Percentiles rank a stretch among this genome's conserved stretches.
These are phyloP conservation scores for Tetheella fluctuosa DNA, from an alignment of 2,888 invertebrate genomes.

Conservation along the genomic window DNA sequence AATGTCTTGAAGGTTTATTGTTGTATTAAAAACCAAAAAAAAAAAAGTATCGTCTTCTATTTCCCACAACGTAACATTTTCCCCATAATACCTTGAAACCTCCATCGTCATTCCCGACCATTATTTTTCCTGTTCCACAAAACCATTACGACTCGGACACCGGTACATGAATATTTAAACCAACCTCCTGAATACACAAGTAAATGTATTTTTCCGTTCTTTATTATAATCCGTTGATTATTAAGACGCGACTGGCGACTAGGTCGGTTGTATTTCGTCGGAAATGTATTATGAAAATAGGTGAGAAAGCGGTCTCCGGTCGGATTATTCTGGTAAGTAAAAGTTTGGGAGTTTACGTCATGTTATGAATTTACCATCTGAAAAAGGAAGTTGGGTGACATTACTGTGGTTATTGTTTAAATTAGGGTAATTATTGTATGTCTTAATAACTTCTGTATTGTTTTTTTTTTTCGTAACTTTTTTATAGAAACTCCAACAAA, in stretches of 20 bases:
- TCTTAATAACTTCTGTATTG: no score
- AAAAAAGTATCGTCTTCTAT: not conserved
- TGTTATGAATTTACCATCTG: no score
- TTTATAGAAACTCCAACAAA: no score
- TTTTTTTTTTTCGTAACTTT: no score
- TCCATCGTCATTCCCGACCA: conserved; percentile 17
- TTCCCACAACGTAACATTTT: not conserved
- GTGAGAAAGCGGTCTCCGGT: not conserved
- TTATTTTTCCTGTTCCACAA: conserved; percentile 31
- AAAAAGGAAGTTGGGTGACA: no score
- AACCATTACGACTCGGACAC: conserved; percentile 40
- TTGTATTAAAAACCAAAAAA: no score
- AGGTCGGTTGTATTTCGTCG: not conserved
- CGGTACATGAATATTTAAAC: conserved; percentile 58
- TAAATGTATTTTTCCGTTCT: conserved; percentile 37
- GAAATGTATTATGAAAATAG: conserved; percentile 3
- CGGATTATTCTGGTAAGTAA: no score
- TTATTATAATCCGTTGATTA: conserved; percentile 53
- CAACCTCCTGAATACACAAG: conserved; percentile 42
- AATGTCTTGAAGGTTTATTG: no score
- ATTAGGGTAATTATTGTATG: no score
- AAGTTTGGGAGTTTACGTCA: no score
- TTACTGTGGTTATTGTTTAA: no score
- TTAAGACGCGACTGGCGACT: conserved; percentile 32
- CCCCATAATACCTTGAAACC: not conserved